Evolutionary conservation across 2,888 invertebrate species (phyloP).

Genomic region (Hymenopus coronatus): DNA sequence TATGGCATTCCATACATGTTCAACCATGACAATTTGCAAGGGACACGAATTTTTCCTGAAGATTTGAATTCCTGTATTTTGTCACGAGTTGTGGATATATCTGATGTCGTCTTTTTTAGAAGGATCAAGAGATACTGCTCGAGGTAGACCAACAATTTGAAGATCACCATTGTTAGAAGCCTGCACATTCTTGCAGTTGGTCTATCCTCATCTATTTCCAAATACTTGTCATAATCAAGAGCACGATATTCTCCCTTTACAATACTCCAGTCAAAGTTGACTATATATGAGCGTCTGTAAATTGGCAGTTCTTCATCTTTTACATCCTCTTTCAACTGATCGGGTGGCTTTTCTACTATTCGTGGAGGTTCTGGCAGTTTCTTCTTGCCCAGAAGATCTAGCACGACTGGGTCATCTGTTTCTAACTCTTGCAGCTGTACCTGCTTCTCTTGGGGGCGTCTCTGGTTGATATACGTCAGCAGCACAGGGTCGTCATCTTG

Average conservation of each 20-base stretch:
- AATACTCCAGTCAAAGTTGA: neutral
- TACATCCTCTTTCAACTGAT: too few relatives aligned
- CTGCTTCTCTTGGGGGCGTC: too few relatives aligned
- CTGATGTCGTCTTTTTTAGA: neutral
- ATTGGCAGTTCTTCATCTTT: neutral
- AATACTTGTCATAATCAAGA: neutral
- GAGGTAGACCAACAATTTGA: neutral
- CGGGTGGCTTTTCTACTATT: too few relatives aligned
- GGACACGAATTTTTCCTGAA: neutral
- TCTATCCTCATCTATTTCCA: neutral
- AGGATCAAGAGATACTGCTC: neutral
- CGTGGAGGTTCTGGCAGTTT: too few relatives aligned
- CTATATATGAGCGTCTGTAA: neutral
- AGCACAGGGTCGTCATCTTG: too few relatives aligned
- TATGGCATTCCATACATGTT: conserved; percentile 8
- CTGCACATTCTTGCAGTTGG: neutral
- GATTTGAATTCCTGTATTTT: neutral
- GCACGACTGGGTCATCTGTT: too few relatives aligned
- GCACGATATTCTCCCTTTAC: neutral
- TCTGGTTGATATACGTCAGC: too few relatives aligned
- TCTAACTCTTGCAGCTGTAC: too few relatives aligned
- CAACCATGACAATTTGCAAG: neutral
- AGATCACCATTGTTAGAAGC: neutral
- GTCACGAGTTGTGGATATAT: neutral
- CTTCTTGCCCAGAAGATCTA: too few relatives aligned